A percentile compares a stretch with the other conserved stretches of the same genome.
Conservation (phyloP, 2,113 vertebrate species). For the Upupa epops region DNA sequence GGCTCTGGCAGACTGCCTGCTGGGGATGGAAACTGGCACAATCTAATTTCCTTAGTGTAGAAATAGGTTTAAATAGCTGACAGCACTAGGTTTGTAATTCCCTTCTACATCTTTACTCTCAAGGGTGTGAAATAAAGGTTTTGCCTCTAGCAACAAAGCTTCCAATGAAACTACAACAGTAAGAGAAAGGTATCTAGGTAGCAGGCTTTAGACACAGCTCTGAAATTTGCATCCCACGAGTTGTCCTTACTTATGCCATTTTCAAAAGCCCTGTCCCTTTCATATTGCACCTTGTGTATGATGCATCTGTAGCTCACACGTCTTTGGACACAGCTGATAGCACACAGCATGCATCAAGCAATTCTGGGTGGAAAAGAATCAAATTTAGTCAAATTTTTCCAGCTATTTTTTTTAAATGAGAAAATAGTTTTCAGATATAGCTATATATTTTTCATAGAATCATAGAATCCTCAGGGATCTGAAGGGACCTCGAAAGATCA, state of each 20-base stretch:
- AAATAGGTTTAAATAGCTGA: neutral
- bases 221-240: neutral
- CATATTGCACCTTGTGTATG: neutral
- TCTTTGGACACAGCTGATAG: neutral
- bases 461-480: too few relatives aligned
- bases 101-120: neutral
- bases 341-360: neutral
- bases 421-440: neutral
- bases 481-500: too few relatives aligned
- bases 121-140: neutral
- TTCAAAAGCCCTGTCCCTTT: neutral
- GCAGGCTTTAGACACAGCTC: neutral
- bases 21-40: neutral
- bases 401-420: fast-evolving
- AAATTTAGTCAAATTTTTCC: neutral
- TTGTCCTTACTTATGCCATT: neutral
- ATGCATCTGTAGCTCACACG: neutral
- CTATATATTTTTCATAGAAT: fast-evolving
- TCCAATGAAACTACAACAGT: neutral
- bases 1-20: neutral
- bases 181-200: neutral
- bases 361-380: neutral
- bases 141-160: neutral
- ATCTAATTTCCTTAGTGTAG: neutral
- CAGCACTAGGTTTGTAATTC: neutral